Evolutionary conservation across 2,113 vertebrate genomes (phyloP), one percentile per base, ranked within the genome.

Genomic region (Alligator sinensis): DNA sequence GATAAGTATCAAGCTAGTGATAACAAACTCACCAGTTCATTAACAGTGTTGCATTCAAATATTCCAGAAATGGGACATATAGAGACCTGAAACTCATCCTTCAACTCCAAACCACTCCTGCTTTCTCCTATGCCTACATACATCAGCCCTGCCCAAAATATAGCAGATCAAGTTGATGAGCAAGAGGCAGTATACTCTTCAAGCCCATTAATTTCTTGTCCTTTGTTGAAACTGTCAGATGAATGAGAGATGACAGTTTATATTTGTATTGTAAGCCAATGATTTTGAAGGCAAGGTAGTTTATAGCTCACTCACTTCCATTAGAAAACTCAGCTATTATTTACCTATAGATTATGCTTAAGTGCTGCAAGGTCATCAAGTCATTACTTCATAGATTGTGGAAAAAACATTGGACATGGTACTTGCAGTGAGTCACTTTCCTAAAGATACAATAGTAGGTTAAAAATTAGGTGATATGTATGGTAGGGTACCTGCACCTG

Each of bases 11-110:
- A 1, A 11, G 30, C 76, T 94, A 54, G 5, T 70, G 25, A 58
- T 92, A 95, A 18, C 13, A 79, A 87, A 28, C 3, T 63, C 62
- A 15, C 4, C 55, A 0, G 3, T 95, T 96, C 62, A 24, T 77
- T 92, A 75, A 16, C 47, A 87, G 84, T 11, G 18, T 9, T 30
- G 81, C 58, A 82, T 94, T 64, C 55, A 92, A 77, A n/a, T 85
- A 1, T 75, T 88, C 4, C 14, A 22, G 14, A 24, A 74, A 5
- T 85, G 77, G 86, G 77, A 16, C 93, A 60, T 62, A 4, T 28
- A 2, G 58, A 63, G 62, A 80, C 60, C 0, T 27, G 7, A 47
- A 6, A 47, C 47, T 47, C 8, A 47, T 47, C 47, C 47, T 9
- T 47, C 47, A 47, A 47, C 47, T 47, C 47, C 8, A 9, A 47